A percentile compares a stretch with the other conserved stretches of the same genome.
Evolutionary conservation across 2,888 invertebrate genomes (phyloP).

Genomic region (Mechanitis mazaeus): DNA sequence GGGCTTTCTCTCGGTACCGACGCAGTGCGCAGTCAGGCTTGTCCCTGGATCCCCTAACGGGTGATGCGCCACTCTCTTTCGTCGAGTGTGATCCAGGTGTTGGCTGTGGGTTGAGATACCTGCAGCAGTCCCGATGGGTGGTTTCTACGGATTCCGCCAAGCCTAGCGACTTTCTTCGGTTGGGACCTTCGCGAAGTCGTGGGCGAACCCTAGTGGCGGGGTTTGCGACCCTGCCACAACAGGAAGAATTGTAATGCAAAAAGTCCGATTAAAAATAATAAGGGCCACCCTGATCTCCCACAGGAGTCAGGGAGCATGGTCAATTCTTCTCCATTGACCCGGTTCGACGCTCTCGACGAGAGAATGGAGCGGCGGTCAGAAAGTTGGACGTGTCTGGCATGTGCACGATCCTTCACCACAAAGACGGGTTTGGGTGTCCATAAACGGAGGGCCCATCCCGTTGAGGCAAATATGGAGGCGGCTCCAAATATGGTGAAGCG

Average conservation of each 20-base stretch:
- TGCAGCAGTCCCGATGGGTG: slow-evolving; percentile 10
- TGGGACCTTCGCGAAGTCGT: slow-evolving; percentile 20
- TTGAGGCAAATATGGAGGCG: slow-evolving; percentile 24
- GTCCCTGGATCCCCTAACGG: too few relatives aligned
- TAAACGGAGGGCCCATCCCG: slow-evolving; percentile 22
- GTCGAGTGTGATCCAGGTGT: too few relatives aligned
- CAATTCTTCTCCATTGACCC: slow-evolving; percentile 10
- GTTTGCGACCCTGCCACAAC: slow-evolving; percentile 17
- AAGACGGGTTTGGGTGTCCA: slow-evolving; percentile 27
- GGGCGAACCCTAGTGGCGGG: slow-evolving; percentile 21
- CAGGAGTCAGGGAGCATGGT: slow-evolving; percentile 26
- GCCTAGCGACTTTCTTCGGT: slow-evolving; percentile 20
- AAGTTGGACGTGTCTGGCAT: slow-evolving; percentile 19
- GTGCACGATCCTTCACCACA: slow-evolving; percentile 18
- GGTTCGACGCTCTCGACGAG: slow-evolving; percentile 9
- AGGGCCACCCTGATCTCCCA: slow-evolving; percentile 23
- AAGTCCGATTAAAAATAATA: neutral
- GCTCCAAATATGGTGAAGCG: slow-evolving; percentile 26
- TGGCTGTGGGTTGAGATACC: neutral
- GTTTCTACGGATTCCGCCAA: slow-evolving; percentile 9
- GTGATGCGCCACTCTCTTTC: too few relatives aligned
- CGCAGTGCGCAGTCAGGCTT: too few relatives aligned
- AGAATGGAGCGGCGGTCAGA: slow-evolving; percentile 7
- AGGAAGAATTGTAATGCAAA: slow-evolving; percentile 7
- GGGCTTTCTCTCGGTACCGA: too few relatives aligned